Conservation (phyloP, 2,888 invertebrate genomes). For the Aporophyla lueneburgensis region DNA sequence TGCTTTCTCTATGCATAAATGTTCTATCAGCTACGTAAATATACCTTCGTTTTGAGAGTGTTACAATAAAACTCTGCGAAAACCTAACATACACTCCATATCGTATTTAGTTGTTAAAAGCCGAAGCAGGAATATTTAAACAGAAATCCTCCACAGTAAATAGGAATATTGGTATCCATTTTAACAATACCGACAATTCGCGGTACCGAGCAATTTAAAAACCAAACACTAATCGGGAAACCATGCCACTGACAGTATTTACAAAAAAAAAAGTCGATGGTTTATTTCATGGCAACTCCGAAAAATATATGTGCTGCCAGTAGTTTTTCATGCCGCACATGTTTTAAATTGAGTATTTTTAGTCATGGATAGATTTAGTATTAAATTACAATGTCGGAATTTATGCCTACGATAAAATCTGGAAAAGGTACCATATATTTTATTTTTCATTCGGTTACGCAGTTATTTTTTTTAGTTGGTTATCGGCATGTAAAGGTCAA, state of each 20-base stretch:
- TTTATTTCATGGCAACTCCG: conserved; percentile 4
- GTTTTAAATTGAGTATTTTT: conserved; percentile 25
- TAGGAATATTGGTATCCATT: conserved; percentile 16
- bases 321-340: conserved; percentile 27
- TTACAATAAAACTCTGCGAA: not conserved
- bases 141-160: conserved; percentile 5
- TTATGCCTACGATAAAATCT: conserved; percentile 9
- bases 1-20: not conserved
- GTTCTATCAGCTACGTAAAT: too few species aligned
- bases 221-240: conserved; percentile 16
- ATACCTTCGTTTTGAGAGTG: not conserved
- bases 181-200: conserved; percentile 15
- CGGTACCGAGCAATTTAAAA: conserved; percentile 24
- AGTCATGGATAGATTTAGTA: conserved; percentile 6
- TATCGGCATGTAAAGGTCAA: not conserved
- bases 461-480: not conserved
- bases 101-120: conserved; percentile 9
- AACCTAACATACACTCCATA: not conserved
- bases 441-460: conserved; percentile 1
- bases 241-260: conserved; percentile 2
- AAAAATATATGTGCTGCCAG: conserved; percentile 7
- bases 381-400: conserved; percentile 15
- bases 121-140: conserved; percentile 3
- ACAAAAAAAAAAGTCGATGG: conserved; percentile 14
- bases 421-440: not conserved